Percentiles rank a stretch among this genome's conserved stretches.
Conservation (phyloP, 2,113 vertebrate genomes). For the Menidia beryllina region DNA sequence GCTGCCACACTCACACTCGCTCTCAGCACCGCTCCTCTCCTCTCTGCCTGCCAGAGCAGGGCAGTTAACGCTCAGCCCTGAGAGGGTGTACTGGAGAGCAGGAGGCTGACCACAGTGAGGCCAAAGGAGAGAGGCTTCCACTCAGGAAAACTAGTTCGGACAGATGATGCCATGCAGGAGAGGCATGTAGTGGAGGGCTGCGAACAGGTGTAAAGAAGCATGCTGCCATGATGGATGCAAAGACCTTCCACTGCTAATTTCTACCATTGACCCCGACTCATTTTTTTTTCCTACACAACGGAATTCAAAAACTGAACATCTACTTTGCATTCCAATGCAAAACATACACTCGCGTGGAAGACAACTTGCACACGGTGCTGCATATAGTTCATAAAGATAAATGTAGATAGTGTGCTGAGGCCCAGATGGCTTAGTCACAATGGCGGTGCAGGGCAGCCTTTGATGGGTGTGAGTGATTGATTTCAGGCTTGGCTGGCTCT, state of each 20-base stretch:
- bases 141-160: slow-evolving; percentile 49
- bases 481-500: slow-evolving; percentile 88
- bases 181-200: slow-evolving; percentile 57
- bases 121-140: slow-evolving; percentile 63
- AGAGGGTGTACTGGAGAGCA: slow-evolving; percentile 44
- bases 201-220: slow-evolving; percentile 62
- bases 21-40: slow-evolving; percentile 15
- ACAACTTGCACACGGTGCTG: slow-evolving; percentile 24
- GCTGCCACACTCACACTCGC: slow-evolving; percentile 38
- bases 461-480: slow-evolving; percentile 89
- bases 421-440: slow-evolving; percentile 85
- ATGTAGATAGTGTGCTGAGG: slow-evolving; percentile 77
- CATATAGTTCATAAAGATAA: slow-evolving; percentile 75
- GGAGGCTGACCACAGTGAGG: slow-evolving; percentile 47
- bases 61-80: slow-evolving; percentile 43
- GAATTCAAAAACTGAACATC: slow-evolving; percentile 7
- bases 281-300: neutral
- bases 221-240: slow-evolving; percentile 48
- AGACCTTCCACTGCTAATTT: slow-evolving; percentile 32
- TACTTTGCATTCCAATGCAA: slow-evolving; percentile 16
- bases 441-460: slow-evolving; percentile 82
- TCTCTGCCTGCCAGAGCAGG: slow-evolving; percentile 42
- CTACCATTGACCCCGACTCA: slow-evolving; percentile 11
- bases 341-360: slow-evolving; percentile 4
- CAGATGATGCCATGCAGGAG: slow-evolving; percentile 67